phyloP scores from a whole-genome alignment of 1,140 invertebrate species.

The Notospermus geniculatus region DNA sequence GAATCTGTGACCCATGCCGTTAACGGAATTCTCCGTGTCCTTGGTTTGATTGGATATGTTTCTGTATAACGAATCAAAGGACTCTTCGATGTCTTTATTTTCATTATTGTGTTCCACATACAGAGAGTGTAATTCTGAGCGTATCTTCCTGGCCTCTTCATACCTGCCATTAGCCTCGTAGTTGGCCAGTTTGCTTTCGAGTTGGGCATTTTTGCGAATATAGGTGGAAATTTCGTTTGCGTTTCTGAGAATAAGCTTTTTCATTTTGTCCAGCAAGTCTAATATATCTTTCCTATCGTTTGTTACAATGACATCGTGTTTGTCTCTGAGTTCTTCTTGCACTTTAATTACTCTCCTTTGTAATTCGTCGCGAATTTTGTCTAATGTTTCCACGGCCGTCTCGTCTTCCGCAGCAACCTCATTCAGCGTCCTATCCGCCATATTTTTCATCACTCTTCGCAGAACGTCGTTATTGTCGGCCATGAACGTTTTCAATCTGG shows the following conservation, averaged over 20 bases:
- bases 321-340: slow-evolving; percentile 4
- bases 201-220: slow-evolving; percentile 9
- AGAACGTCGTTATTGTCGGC: slow-evolving; percentile 1
- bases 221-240: background rate
- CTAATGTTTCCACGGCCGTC: background rate
- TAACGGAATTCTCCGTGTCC: slow-evolving; percentile 1
- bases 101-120: slow-evolving; percentile 7
- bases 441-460: background rate
- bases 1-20: background rate
- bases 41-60: slow-evolving; percentile 1
- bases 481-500: slow-evolving; percentile 7
- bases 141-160: too few species aligned
- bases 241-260: slow-evolving; percentile 4
- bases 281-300: slow-evolving; percentile 4
- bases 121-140: background rate
- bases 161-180: slow-evolving; percentile 1
- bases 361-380: background rate
- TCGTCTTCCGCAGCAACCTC: slow-evolving; percentile 4
- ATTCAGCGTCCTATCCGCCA: background rate
- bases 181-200: background rate
- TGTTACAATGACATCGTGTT: background rate
- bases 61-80: background rate
- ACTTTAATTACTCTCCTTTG: slow-evolving; percentile 1
- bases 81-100: background rate
- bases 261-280: background rate